Percentiles rank a stretch among this genome's conserved stretches.
Evolutionary conservation across 2,888 invertebrate species (phyloP).

Genomic region (Cyclophora punctaria): DNA sequence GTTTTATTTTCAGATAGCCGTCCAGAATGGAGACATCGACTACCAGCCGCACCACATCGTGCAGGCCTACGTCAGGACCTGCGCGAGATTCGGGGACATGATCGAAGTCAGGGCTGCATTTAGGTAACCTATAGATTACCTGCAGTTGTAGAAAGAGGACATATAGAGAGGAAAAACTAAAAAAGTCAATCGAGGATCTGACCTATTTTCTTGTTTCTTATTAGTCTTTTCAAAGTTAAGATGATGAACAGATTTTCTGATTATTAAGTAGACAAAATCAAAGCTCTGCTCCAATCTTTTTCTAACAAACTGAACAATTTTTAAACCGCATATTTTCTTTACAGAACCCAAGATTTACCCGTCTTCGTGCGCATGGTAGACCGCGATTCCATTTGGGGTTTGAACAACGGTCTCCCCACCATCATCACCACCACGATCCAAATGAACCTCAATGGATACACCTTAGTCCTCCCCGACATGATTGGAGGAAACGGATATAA

Average conservation of each 20-base stretch:
- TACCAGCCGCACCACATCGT: conserved; percentile 74
- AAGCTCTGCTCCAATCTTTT: too few relatives aligned
- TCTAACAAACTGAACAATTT: neutral
- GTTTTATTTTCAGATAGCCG: conserved; percentile 42
- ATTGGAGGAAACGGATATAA: conserved; percentile 80
- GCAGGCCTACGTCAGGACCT: conserved; percentile 69
- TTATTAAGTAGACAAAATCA: too few relatives aligned
- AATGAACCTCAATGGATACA: conserved; percentile 79
- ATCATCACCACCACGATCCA: conserved; percentile 83
- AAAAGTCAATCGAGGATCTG: too few relatives aligned
- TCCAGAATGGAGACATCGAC: conserved; percentile 55
- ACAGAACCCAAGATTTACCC: conserved; percentile 79
- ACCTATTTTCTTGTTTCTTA: too few relatives aligned
- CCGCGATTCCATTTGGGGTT: conserved; percentile 81
- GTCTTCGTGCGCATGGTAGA: conserved; percentile 86
- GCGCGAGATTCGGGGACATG: conserved; percentile 76
- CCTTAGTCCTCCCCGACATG: conserved; percentile 87
- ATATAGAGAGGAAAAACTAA: too few relatives aligned
- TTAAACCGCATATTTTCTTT: conserved; percentile 6
- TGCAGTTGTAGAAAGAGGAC: too few relatives aligned
- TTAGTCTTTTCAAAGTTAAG: too few relatives aligned
- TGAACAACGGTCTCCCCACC: conserved; percentile 81
- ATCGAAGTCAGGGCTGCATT: conserved; percentile 71
- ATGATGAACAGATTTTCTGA: too few relatives aligned
- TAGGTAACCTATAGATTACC: conserved; percentile 30